phyloP scores from a whole-genome alignment of 2,113 vertebrate species.

The Vidua macroura region DNA sequence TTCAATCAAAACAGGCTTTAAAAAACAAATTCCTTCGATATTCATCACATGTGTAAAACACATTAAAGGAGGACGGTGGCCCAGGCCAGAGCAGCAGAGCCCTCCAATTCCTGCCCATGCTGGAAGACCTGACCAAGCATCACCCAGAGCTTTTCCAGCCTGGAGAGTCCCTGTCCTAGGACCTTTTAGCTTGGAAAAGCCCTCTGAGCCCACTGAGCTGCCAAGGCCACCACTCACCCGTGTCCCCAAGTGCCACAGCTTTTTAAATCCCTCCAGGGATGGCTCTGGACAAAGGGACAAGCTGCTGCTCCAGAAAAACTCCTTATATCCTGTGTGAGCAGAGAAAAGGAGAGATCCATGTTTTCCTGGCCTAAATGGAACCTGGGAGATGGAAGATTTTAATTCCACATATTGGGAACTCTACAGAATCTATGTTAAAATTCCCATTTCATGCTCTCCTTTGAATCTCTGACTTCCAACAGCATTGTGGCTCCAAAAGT shows the following conservation, averaged over 20 bases:
- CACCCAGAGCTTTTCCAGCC: neutral
- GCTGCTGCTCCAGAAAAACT: neutral
- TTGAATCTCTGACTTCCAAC: neutral
- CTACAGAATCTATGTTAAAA: neutral
- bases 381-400: neutral
- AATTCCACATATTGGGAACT: rapidly evolving
- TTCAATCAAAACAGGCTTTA: constrained; percentile 65
- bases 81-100: neutral
- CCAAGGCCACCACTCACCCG: neutral
- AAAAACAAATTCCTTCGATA: constrained; percentile 55
- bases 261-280: neutral
- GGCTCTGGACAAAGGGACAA: neutral
- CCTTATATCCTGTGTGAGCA: neutral
- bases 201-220: neutral
- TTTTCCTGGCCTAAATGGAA: neutral
- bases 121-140: neutral
- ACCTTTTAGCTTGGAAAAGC: neutral
- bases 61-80: constrained; percentile 5
- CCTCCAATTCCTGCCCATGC: neutral
- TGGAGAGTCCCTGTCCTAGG: neutral
- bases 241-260: neutral
- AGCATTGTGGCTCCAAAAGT: rapidly evolving
- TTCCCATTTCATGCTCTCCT: neutral
- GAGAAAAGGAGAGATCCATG: neutral
- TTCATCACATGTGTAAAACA: constrained; percentile 47